Evolutionary conservation across 2,113 vertebrate species (phyloP).

Genomic region (Stictonetta naevosa): DNA sequence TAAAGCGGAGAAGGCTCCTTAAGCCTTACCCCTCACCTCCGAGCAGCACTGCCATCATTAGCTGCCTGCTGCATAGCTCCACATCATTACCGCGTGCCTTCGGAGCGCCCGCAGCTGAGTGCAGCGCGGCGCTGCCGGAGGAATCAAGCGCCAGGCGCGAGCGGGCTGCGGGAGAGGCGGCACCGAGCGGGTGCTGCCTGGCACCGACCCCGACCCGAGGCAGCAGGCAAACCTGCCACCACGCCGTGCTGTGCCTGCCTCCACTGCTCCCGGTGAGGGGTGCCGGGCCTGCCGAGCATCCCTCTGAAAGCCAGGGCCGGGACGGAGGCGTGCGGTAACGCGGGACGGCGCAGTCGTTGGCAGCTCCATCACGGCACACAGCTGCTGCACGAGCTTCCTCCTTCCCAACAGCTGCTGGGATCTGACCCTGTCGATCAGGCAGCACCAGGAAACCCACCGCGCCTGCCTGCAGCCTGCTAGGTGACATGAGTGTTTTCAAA

Average conservation of each 20-base stretch:
- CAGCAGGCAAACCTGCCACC: background rate
- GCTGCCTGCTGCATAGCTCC: slow-evolving; percentile 37
- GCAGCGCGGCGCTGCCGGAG: background rate
- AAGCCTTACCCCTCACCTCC: slow-evolving; percentile 29
- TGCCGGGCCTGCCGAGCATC: background rate
- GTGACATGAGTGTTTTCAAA: slow-evolving; percentile 77
- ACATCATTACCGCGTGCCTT: background rate
- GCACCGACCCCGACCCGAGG: background rate
- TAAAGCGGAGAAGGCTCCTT: slow-evolving; percentile 39
- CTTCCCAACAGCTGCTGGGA: slow-evolving; percentile 73
- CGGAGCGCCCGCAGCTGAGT: background rate
- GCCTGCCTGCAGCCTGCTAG: slow-evolving; percentile 65
- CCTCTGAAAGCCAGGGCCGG: background rate
- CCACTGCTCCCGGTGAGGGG: fast-evolving
- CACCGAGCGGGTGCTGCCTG: fast-evolving
- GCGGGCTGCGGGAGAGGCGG: background rate
- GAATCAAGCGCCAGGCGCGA: background rate
- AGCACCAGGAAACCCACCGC: slow-evolving; percentile 46
- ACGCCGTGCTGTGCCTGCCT: fast-evolving
- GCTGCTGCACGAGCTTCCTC: slow-evolving; percentile 53
- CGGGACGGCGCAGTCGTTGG: background rate
- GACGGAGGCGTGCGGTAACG: fast-evolving
- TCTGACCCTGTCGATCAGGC: slow-evolving; percentile 72
- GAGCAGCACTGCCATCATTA: background rate
- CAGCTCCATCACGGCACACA: slow-evolving; percentile 8